These are phyloP conservation scores for Drosophila jambulina DNA, from an alignment of 1,140 invertebrate genomes.

Conservation along the genomic window DNA sequence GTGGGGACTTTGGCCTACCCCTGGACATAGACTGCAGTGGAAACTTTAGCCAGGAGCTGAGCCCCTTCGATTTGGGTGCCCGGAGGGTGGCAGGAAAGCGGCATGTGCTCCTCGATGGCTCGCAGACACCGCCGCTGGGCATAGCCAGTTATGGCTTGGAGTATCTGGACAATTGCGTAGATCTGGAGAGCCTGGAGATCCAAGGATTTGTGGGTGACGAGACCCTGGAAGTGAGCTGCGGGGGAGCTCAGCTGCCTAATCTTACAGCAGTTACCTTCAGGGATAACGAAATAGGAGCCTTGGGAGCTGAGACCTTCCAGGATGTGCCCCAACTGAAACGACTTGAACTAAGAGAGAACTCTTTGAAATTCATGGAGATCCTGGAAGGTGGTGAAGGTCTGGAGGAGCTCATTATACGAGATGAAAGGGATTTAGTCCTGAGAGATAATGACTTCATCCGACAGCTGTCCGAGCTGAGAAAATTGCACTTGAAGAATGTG, in stretches of 20 bases:
- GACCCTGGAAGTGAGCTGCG: slow-evolving; percentile 35
- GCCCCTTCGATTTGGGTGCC: slow-evolving; percentile 43
- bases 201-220: slow-evolving; percentile 60
- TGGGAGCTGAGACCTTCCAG: slow-evolving; percentile 47
- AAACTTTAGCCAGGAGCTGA: neutral
- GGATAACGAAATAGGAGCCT: slow-evolving; percentile 52
- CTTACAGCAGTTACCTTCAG: slow-evolving; percentile 23
- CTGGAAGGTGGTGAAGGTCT: slow-evolving; percentile 5
- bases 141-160: slow-evolving; percentile 69
- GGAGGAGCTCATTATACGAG: slow-evolving; percentile 18
- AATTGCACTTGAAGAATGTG: slow-evolving; percentile 31
- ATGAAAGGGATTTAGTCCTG: slow-evolving; percentile 41
- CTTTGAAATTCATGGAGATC: slow-evolving; percentile 40
- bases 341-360: slow-evolving; percentile 44
- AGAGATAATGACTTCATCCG: neutral
- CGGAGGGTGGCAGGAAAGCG: slow-evolving; percentile 63
- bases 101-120: slow-evolving; percentile 70
- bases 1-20: slow-evolving; percentile 60
- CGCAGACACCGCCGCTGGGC: slow-evolving; percentile 54
- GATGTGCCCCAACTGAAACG: slow-evolving; percentile 52
- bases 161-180: slow-evolving; percentile 65
- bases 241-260: slow-evolving; percentile 8
- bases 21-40: slow-evolving; percentile 59
- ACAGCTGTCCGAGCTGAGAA: slow-evolving; percentile 17
- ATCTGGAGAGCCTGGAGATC: slow-evolving; percentile 51